Base-by-base conservation (phyloP, 2,888 invertebrate genomes). In the Platypus cylindrus region DNA sequence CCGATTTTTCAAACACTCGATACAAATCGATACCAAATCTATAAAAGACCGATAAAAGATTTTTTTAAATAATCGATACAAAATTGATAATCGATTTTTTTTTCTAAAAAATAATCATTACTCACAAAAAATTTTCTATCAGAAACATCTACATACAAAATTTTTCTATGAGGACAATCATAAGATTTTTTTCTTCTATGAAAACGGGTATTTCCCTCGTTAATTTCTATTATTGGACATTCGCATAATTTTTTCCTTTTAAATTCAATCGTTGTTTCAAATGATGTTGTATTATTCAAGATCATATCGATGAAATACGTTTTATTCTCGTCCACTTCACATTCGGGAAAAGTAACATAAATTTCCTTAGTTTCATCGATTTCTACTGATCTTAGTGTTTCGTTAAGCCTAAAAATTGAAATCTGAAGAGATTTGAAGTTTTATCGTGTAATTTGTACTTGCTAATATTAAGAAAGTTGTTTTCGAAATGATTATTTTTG, bases 401-500 rank as follows among this genome's bases (percentile, higher is more conserved):
- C 32, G 41, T 62, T 62, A 18, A 62, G 37, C 31, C 60, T 45
- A 31, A 3, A 59, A 34, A 29, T 14, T 24, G 24, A 11, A 45
- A 34, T n/a, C 27, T 22, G 24, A 27, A 27, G 5, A 27, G 4
- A 16, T 13, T 27, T 11, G 13, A 14, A 14, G 15, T 5, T 13
- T 5, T 14, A 4, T n/a, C n/a, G n/a, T n/a, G n/a, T n/a, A n/a
- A n/a, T n/a, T n/a, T 41, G 46, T 55, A 66, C 66, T 45, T 46
- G 32, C 62, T 54, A 9, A 67, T 56, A 35, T 55, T 44, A 25
- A 66, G 49, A 13, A 56, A 45, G 5, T 35, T 11, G 12, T 55
- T 47, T 65, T 65, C 65, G 11, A 67, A 49, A 12, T 51, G 47
- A 3, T 47, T 30, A 50, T 65, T 66, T 34, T 56, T 58, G 30